Percentiles rank a stretch among this genome's conserved stretches.
Evolutionary conservation across 2,797 vertebrate species (phyloP).

Genomic region (Gymnoscopelus braueri): DNA sequence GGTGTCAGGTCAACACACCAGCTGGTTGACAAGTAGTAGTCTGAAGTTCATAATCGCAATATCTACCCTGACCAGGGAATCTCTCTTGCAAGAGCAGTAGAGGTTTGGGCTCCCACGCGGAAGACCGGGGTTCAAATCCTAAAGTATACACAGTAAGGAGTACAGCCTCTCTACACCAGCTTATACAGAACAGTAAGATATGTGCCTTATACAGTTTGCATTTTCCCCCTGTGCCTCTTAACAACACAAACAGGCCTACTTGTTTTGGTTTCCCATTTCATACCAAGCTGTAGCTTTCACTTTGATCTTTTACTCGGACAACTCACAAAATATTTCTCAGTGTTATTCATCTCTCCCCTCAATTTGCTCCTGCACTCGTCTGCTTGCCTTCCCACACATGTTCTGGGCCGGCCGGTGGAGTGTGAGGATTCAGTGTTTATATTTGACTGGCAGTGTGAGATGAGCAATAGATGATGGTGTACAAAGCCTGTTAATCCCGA

Average conservation of each 20-base stretch:
- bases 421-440: slow-evolving; percentile 81
- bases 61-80: too few species aligned
- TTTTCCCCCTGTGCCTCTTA: slow-evolving; percentile 14
- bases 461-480: slow-evolving; percentile 79
- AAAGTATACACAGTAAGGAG: too few species aligned
- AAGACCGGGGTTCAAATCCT: too few species aligned
- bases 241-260: slow-evolving; percentile 15
- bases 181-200: neutral
- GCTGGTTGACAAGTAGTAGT: too few species aligned
- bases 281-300: slow-evolving; percentile 32
- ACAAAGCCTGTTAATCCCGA: slow-evolving; percentile 76
- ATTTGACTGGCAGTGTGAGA: slow-evolving; percentile 75
- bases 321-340: slow-evolving; percentile 56
- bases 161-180: too few species aligned
- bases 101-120: too few species aligned
- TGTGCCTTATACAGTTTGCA: slow-evolving; percentile 2
- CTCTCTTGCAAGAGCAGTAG: too few species aligned
- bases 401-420: slow-evolving; percentile 62
- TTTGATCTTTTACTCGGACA: slow-evolving; percentile 58
- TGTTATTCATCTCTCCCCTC: slow-evolving; percentile 51
- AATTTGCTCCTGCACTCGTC: slow-evolving; percentile 53
- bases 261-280: slow-evolving; percentile 43
- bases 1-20: too few species aligned
- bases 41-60: too few species aligned
- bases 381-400: slow-evolving; percentile 70